These are phyloP conservation scores for Raphicerus campestris DNA, from an alignment of 2,113 vertebrate genomes.

Conservation along the genomic window DNA sequence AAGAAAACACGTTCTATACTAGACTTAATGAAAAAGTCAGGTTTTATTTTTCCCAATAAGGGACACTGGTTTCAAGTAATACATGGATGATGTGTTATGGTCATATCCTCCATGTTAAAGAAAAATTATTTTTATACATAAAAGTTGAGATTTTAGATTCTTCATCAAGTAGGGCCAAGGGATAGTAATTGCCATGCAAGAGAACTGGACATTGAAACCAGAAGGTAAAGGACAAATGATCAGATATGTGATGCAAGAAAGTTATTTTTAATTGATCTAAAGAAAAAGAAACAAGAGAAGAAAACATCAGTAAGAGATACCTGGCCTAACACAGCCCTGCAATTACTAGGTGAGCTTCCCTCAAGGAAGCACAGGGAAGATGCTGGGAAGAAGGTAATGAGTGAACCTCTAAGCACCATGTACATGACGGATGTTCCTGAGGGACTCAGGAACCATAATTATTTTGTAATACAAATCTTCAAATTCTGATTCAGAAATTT, in stretches of 20 bases:
- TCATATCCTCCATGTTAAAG: not conserved
- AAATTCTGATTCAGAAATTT: not conserved
- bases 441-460: not conserved
- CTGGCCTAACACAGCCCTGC: not conserved
- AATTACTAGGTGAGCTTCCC: not conserved
- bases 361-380: not conserved
- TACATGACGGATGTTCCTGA: not conserved
- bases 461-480: not conserved
- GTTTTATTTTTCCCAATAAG: not conserved
- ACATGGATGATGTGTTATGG: not conserved
- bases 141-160: not conserved
- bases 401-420: not conserved
- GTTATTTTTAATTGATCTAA: not conserved
- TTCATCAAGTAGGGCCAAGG: not conserved
- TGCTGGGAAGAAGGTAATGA: not conserved
- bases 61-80: not conserved
- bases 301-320: not conserved
- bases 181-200: not conserved
- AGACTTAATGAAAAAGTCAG: not conserved
- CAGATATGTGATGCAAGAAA: not conserved
- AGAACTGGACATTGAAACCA: not conserved
- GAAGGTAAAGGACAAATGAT: not conserved
- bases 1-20: not conserved
- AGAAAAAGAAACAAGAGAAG: not conserved
- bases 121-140: not conserved